Conservation (phyloP, 2,797 vertebrate species). For the Alcedo atthis region DNA sequence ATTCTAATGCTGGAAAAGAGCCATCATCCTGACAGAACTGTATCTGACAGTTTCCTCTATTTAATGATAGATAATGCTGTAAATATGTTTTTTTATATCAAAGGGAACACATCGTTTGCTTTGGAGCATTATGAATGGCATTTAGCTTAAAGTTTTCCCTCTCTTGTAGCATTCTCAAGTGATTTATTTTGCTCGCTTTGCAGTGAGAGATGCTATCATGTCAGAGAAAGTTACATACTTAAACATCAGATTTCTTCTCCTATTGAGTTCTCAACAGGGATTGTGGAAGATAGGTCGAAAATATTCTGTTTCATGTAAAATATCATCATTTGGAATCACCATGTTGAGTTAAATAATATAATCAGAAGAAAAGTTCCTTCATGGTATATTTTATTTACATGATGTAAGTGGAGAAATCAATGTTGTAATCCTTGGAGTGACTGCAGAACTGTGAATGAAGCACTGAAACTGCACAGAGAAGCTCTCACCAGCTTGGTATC, state of each 20-base stretch:
- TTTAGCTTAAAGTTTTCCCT: constrained; percentile 74
- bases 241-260: constrained; percentile 51
- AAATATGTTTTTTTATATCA: constrained; percentile 69
- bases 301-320: constrained; percentile 40
- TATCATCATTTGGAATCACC: constrained; percentile 21
- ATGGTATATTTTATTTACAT: not conserved
- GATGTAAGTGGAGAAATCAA: not conserved
- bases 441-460: not conserved
- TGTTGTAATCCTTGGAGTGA: not conserved
- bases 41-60: constrained; percentile 57
- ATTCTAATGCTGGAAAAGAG: constrained; percentile 1
- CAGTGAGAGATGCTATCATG: constrained; percentile 66
- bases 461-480: not conserved
- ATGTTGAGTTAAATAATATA: constrained; percentile 24
- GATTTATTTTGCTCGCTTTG: constrained; percentile 75
- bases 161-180: constrained; percentile 68
- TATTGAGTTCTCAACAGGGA: constrained; percentile 26
- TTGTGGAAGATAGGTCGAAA: constrained; percentile 50
- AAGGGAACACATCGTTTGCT: constrained; percentile 64
- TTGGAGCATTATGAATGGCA: constrained; percentile 66
- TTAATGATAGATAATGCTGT: constrained; percentile 66
- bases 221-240: constrained; percentile 67
- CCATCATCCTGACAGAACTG: constrained; percentile 28
- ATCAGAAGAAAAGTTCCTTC: constrained; percentile 9
- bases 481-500: accelerated